phyloP scores from a whole-genome alignment of 1,140 invertebrate genomes.

The Thalassaphorura encarpata region DNA sequence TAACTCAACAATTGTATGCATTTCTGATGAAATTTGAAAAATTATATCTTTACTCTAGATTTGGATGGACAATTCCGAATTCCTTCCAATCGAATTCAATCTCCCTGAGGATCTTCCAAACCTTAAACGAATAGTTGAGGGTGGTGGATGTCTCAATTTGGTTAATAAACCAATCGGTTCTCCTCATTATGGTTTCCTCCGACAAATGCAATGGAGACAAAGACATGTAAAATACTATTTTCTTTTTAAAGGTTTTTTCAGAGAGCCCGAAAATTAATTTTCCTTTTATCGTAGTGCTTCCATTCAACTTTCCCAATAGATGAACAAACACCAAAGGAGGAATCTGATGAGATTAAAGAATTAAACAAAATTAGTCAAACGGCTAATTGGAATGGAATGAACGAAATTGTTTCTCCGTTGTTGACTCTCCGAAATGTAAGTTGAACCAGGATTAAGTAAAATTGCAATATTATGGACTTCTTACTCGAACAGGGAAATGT shows the following conservation, averaged over 20 bases:
- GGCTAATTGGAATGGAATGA: slow-evolving; percentile 24
- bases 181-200: slow-evolving; percentile 16
- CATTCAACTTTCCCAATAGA: slow-evolving; percentile 18
- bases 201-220: slow-evolving; percentile 25
- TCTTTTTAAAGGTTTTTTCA: not conserved
- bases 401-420: slow-evolving; percentile 39
- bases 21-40: too few relatives aligned
- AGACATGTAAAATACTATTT: slow-evolving; percentile 10
- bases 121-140: slow-evolving; percentile 24
- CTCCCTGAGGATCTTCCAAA: slow-evolving; percentile 21
- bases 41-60: too few relatives aligned
- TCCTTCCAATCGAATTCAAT: slow-evolving; percentile 13
- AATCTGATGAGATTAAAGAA: slow-evolving; percentile 15
- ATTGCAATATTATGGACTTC: not conserved
- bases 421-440: slow-evolving; percentile 27
- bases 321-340: slow-evolving; percentile 9
- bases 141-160: slow-evolving; percentile 21
- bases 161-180: slow-evolving; percentile 18
- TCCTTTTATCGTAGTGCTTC: slow-evolving; percentile 10
- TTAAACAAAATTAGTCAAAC: slow-evolving; percentile 19
- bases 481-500: slow-evolving; percentile 12
- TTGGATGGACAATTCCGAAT: slow-evolving; percentile 11
- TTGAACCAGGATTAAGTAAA: not conserved
- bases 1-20: not conserved
- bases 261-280: not conserved